Evolutionary conservation across 2,888 invertebrate species (phyloP), one percentile per base, ranked within the genome.

Genomic region (Metopia argyrocephala): DNA sequence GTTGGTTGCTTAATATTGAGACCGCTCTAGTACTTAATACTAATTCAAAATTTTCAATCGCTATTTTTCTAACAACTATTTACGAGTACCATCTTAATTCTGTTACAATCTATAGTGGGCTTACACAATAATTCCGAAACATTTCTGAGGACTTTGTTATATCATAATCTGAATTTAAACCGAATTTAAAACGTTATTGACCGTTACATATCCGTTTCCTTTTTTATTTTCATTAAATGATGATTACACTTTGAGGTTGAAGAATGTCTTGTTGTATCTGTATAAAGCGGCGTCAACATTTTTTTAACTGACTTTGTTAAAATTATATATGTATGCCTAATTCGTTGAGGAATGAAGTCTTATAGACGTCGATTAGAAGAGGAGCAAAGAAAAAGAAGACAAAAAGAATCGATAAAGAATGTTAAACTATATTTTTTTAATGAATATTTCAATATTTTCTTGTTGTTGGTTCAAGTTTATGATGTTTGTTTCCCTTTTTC

Each of bases 401-500:
- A 2, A 3, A 52, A 28, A 61, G 12, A 0, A 59, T 21, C 23
- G 7, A n/a, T n/a, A 57, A 50, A 21, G 27, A 52, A 78, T 57
- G 50, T 21, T 62, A 54, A 45, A 65, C 65, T 65, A 66, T 71
- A 73, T 38, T 12, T 78, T 74, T 52, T 79, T 52, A 50, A 70
- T 65, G 71, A 61, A 76, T 78, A 78, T 76, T 80, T 73, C 68
- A 66, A 76, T 12, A 80, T 73, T 80, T 73, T 57, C 31, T 76
- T 50, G 12, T 71, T 79, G 15, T 31, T 31, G 31, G 7, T 31
- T 1, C 3, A 7, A 9, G 1, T 31, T 38, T 12, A 38, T 38
- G 54, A 75, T 71, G 48, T 71, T 71, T 79, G n/a, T n/a, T n/a
- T n/a, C n/a, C 56, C 71, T 71, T 76, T 68, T 76, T 79, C 79